A percentile compares a stretch with the other conserved stretches of the same genome.
Evolutionary conservation across 2,888 invertebrate species (phyloP).

Genomic region (Microctonus brassicae): DNA sequence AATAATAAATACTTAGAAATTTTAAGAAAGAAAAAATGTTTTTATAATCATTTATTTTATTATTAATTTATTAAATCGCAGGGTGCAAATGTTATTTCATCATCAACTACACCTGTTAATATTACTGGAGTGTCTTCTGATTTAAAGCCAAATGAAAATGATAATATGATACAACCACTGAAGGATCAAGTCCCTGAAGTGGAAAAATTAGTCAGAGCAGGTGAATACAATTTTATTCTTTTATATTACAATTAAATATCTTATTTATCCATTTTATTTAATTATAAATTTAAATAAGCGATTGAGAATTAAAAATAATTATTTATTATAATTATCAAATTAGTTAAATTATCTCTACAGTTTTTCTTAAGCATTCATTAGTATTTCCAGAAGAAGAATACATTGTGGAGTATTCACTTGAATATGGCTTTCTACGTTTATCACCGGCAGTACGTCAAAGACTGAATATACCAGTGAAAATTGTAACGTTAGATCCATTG

Average conservation of each 20-base stretch:
- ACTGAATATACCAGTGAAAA: slow-evolving; percentile 92
- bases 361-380: slow-evolving; percentile 54
- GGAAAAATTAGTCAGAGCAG: slow-evolving; percentile 74
- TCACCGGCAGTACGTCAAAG: slow-evolving; percentile 88
- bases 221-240: slow-evolving; percentile 61
- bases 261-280: too few relatives aligned
- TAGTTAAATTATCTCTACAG: slow-evolving; percentile 24
- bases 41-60: slow-evolving; percentile 21
- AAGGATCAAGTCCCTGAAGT: slow-evolving; percentile 72
- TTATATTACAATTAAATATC: background rate
- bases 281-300: background rate
- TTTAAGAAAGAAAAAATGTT: background rate
- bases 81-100: slow-evolving; percentile 37
- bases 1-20: too few relatives aligned
- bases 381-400: slow-evolving; percentile 89
- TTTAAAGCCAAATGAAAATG: slow-evolving; percentile 49
- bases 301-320: background rate
- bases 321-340: background rate
- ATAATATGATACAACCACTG: slow-evolving; percentile 57
- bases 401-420: slow-evolving; percentile 97
- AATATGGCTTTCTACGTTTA: slow-evolving; percentile 95
- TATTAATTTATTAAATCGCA: slow-evolving; percentile 6
- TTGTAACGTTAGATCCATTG: slow-evolving; percentile 88
- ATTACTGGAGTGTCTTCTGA: slow-evolving; percentile 48
- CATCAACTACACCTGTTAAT: slow-evolving; percentile 48